Evolutionary conservation across 2,888 invertebrate species (phyloP).

Genomic region (Gastracanthus pulcherrimus): DNA sequence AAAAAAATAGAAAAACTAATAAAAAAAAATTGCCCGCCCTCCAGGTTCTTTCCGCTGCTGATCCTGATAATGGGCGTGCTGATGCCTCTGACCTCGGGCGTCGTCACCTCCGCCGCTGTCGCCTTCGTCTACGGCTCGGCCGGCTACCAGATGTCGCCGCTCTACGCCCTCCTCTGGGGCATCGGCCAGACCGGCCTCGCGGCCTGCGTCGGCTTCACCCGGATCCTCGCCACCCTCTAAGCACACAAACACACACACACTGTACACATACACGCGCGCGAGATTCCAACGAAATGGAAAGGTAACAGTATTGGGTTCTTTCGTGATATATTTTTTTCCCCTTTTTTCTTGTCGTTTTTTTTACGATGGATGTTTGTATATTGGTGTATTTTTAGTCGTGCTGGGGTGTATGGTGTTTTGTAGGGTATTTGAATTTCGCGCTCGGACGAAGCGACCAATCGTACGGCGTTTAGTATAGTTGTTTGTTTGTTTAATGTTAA

Average conservation of each 20-base stretch:
- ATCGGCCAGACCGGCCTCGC: slow-evolving; percentile 94
- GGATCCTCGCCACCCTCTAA: slow-evolving; percentile 95
- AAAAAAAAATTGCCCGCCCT: no score
- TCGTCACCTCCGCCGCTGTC: slow-evolving; percentile 93
- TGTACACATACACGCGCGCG: no score
- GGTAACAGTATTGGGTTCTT: no score
- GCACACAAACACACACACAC: not conserved
- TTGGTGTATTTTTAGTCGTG: not conserved
- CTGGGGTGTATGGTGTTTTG: not conserved
- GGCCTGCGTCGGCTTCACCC: slow-evolving; percentile 93
- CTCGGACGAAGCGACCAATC: no score
- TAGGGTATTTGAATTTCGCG: not conserved
- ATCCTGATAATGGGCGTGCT: slow-evolving; percentile 94
- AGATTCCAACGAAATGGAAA: no score
- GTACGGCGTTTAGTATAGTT: not conserved
- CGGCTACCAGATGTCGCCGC: slow-evolving; percentile 91
- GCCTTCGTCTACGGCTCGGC: slow-evolving; percentile 96
- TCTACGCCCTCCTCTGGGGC: slow-evolving; percentile 96
- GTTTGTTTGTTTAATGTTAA: not conserved
- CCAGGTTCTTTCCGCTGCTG: slow-evolving; percentile 92
- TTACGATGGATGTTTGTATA: not conserved
- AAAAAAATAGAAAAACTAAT: no score
- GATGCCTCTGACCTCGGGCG: slow-evolving; percentile 92
- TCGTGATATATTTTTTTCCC: not conserved
- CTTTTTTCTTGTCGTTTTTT: not conserved